Evolutionary conservation across 2,113 vertebrate genomes (phyloP).

Genomic region (Scomber japonicus): DNA sequence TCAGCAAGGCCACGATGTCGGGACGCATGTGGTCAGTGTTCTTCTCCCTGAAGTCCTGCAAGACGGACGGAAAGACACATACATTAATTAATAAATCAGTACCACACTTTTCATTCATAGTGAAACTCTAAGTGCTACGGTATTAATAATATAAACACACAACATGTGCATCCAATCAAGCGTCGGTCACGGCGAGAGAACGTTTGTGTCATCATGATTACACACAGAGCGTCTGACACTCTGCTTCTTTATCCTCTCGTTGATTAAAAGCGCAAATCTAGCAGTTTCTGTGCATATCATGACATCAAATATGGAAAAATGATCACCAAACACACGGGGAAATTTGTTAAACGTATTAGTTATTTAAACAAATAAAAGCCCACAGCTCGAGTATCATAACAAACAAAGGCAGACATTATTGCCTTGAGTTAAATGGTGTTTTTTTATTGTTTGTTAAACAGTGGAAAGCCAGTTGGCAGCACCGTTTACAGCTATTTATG

Average conservation of each 20-base stretch:
- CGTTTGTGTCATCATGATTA: not conserved
- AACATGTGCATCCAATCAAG: no score
- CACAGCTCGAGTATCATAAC: not conserved
- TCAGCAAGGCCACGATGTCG: conserved; percentile 95
- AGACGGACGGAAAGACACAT: not conserved
- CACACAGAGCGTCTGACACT: not conserved
- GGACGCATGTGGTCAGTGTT: conserved; percentile 99
- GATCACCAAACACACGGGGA: not conserved
- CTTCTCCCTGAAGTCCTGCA: conserved; percentile 97
- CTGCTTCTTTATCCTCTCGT: not conserved
- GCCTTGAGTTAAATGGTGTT: not conserved
- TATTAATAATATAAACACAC: no score
- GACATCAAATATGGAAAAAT: not conserved
- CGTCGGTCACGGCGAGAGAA: not conserved
- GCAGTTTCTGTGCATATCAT: not conserved
- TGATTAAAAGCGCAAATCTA: no score
- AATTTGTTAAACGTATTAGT: not conserved
- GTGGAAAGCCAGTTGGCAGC: conserved; percentile 27
- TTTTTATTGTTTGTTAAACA: conserved; percentile 24
- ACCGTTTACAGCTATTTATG: conserved; percentile 21
- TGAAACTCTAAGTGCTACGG: no score
- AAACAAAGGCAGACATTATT: conserved; percentile 21
- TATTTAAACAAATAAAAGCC: conserved; percentile 14
- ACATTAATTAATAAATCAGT: no score
- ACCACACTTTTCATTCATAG: no score